A percentile compares a stretch with the other conserved stretches of the same genome.
These are phyloP conservation scores for Helleia helle DNA, from an alignment of 2,888 invertebrate species.

Conservation along the genomic window DNA sequence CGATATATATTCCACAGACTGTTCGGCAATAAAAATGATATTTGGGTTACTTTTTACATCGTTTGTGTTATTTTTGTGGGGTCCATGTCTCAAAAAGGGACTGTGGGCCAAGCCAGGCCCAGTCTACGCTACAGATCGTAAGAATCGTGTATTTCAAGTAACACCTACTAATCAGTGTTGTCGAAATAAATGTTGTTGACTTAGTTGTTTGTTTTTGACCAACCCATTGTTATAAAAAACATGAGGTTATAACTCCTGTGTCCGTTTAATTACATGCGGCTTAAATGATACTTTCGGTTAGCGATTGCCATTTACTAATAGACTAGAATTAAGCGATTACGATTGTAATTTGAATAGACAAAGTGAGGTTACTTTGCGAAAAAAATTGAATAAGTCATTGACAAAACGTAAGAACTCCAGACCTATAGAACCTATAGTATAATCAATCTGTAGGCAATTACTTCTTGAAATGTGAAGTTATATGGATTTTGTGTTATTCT, in stretches of 20 bases:
- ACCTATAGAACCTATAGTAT: no score
- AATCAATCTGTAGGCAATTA: no score
- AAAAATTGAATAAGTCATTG: no score
- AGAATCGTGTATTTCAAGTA: slow-evolving; percentile 38
- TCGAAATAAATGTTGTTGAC: slow-evolving; percentile 14
- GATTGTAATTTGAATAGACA: neutral
- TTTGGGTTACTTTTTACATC: slow-evolving; percentile 30
- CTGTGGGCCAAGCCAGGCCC: slow-evolving; percentile 31
- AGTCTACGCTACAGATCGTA: slow-evolving; percentile 43
- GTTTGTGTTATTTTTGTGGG: slow-evolving; percentile 34
- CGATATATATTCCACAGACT: neutral
- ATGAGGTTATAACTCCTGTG: neutral
- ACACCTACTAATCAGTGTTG: slow-evolving; percentile 42
- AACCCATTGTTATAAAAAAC: neutral
- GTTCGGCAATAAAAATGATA: slow-evolving; percentile 30
- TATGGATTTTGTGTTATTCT: no score
- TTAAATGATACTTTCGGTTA: neutral
- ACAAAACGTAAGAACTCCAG: no score
- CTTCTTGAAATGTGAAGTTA: no score
- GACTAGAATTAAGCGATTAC: neutral
- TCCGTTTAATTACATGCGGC: neutral
- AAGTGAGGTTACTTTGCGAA: neutral
- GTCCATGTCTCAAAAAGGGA: slow-evolving; percentile 39
- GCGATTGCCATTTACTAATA: no score
- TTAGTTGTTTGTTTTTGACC: no score